Percentiles rank a stretch among this genome's conserved stretches.
Evolutionary conservation across 64 coral and sea anemone genomes (phyloP).

Genomic region (Montipora cactus): DNA sequence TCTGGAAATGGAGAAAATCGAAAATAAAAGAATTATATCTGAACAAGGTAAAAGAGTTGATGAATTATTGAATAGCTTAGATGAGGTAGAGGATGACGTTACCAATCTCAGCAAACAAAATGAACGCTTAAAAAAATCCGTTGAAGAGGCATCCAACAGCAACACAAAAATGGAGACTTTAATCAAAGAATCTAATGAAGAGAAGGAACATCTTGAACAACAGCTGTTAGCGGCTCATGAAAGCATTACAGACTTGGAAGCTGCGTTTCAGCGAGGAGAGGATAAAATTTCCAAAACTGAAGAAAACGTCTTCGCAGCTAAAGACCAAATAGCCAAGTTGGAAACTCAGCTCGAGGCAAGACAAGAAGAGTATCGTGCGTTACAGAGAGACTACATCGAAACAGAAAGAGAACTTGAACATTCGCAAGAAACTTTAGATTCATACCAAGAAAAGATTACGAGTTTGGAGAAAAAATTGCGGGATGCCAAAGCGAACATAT

Average conservation of each 20-base stretch:
- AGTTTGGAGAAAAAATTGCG: constrained; percentile 63
- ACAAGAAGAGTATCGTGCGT: constrained; percentile 21
- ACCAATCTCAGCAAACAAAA: background rate
- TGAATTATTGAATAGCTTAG: constrained; percentile 34
- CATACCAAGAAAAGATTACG: constrained; percentile 57
- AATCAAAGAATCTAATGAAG: constrained; percentile 28
- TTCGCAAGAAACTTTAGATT: constrained; percentile 43
- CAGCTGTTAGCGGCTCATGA: constrained; percentile 58
- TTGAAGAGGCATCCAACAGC: constrained; percentile 37
- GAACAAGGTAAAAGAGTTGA: constrained; percentile 7
- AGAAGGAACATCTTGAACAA: constrained; percentile 55
- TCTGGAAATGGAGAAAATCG: constrained; percentile 18
- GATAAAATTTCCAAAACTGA: constrained; percentile 64
- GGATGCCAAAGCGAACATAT: constrained; percentile 56
- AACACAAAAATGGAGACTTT: constrained; percentile 54
- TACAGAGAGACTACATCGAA: constrained; percentile 42
- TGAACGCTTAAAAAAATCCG: constrained; percentile 20
- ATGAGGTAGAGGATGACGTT: constrained; percentile 18
- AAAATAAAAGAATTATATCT: background rate
- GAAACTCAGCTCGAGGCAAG: constrained; percentile 31
- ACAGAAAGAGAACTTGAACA: constrained; percentile 50
- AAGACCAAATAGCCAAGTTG: constrained; percentile 61
- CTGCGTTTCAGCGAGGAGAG: constrained; percentile 72
- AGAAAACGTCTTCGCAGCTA: constrained; percentile 58
- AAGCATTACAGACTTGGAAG: constrained; percentile 78